These are phyloP conservation scores for Cassiopea andromeda DNA, from an alignment of 30 jellyfish, hydroid and myxozoan species.

Conservation along the genomic window DNA sequence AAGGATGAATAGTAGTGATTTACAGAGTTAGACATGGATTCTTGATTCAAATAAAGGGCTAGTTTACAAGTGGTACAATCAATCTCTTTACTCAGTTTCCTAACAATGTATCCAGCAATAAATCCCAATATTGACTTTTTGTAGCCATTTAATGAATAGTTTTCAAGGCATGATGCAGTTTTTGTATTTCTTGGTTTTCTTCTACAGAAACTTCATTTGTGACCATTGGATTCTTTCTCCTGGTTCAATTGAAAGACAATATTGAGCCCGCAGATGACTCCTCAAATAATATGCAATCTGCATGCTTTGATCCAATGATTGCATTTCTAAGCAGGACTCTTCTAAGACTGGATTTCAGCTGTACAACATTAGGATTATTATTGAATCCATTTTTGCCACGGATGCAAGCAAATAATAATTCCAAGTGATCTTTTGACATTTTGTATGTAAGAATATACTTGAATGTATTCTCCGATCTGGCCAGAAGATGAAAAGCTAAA, in stretches of 20 bases:
- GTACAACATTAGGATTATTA: slow-evolving; percentile 53
- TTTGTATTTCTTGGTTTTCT: slow-evolving; percentile 1
- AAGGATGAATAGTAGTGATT: slow-evolving; percentile 26
- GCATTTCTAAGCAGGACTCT: slow-evolving; percentile 36
- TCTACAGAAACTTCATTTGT: not conserved
- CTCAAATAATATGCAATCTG: slow-evolving; percentile 50
- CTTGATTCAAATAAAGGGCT: slow-evolving; percentile 9
- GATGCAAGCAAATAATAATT: slow-evolving; percentile 57
- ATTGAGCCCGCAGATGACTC: slow-evolving; percentile 26
- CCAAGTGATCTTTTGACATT: slow-evolving; percentile 66
- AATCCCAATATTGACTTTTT: slow-evolving; percentile 42
- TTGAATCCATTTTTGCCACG: slow-evolving; percentile 56
- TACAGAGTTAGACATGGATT: not conserved
- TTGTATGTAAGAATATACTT: slow-evolving; percentile 62
- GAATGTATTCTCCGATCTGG: slow-evolving; percentile 36
- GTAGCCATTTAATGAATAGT: not conserved
- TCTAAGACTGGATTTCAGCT: slow-evolving; percentile 40
- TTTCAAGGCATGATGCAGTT: not conserved
- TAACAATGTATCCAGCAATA: slow-evolving; percentile 67
- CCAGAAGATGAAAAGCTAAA: slow-evolving; percentile 9
- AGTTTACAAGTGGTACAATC: slow-evolving; percentile 24
- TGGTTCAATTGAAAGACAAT: slow-evolving; percentile 39
- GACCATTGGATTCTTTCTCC: slow-evolving; percentile 4
- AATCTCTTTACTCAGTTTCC: slow-evolving; percentile 19
- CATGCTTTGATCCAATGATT: slow-evolving; percentile 45